These are phyloP conservation scores for Bombyx huttoni DNA, from an alignment of 2,888 invertebrate species.

Conservation along the genomic window DNA sequence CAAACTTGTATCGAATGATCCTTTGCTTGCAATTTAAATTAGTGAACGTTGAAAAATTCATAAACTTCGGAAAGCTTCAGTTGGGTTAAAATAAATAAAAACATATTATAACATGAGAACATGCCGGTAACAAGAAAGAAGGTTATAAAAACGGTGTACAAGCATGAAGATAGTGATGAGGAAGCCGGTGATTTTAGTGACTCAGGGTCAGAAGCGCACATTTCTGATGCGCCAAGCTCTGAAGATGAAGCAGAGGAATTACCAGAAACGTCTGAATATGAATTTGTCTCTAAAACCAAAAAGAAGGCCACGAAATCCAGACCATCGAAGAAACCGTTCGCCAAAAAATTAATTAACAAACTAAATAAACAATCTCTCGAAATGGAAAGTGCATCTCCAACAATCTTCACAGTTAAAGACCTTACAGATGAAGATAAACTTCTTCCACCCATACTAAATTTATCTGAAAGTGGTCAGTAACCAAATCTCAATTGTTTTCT, in stretches of 20 bases:
- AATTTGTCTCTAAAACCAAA: conserved; percentile 25
- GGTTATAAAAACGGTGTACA: conserved; percentile 51
- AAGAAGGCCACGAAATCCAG: conserved; percentile 12
- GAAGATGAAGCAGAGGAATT: conserved; percentile 33
- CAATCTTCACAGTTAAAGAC: conserved; percentile 47
- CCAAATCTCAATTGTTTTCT: conserved; percentile 2
- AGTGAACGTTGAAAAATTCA: too few species aligned
- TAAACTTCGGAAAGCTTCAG: too few species aligned
- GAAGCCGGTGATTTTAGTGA: conserved; percentile 55
- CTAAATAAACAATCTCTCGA: conserved; percentile 32
- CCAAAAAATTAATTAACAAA: conserved; percentile 37
- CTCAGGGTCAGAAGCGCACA: conserved; percentile 63
- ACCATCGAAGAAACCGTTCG: conserved; percentile 23
- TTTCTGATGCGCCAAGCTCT: conserved; percentile 45
- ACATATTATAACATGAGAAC: background rate
- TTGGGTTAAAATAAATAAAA: background rate
- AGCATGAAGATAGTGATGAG: conserved; percentile 53
- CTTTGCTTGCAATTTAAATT: too few species aligned
- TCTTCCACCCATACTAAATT: conserved; percentile 52
- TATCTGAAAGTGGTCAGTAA: conserved; percentile 64
- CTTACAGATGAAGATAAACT: conserved; percentile 58
- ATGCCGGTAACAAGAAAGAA: conserved; percentile 59
- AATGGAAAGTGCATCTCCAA: conserved; percentile 16
- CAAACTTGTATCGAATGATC: too few species aligned
- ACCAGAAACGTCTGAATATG: conserved; percentile 37